Base-by-base conservation (phyloP, 2,888 invertebrate genomes). In the Vanessa cardui region DNA sequence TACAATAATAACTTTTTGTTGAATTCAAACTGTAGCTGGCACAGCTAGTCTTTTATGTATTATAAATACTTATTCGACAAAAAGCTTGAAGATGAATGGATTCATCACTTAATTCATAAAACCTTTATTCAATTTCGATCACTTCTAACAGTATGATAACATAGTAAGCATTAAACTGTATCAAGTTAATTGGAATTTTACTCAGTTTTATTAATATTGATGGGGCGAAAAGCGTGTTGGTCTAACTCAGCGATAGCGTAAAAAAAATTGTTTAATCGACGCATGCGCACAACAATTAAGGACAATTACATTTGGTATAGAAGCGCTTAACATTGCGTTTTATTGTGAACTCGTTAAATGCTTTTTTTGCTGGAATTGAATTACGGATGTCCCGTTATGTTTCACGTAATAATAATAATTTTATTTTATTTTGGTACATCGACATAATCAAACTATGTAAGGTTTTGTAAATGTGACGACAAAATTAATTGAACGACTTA, bases 141-240 rank as follows among this genome's bases (percentile, higher is more conserved):
- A 69, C 62, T 66, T 66, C 26, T 66, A 69, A 65, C 62, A 62
- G 33, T 44, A 58, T 31, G 39, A 44, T 21, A 59, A 64, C 31
- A 52, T 39, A 4, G 39, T 39, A 39, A 33, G 52, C 46, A 49
- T 56, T 56, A 16, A 31, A 54, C 54, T 33, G 54, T 54, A 54
- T 54, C 54, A n/a, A 54, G 54, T 39, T 64, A 33, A 39, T 47
- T 64, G 20, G 54, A 45, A 16, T 39, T 26, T 44, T 50, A 64
- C 47, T 49, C 33, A 39, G 15, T 47, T 68, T 47, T 63, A 68
- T 68, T 68, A 60, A 60, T 61, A 68, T 61, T 59, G 61, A 68
- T 64, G 63, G 49, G 56, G 60, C 16, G n/a, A 3, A 56, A 20
- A 64, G 18, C 31, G 7, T n/a, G 49, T 52, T 52, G 58, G 21